Percentiles rank a stretch among this genome's conserved stretches.
Conservation (phyloP, 2,888 invertebrate species). For the Timandra comae region DNA sequence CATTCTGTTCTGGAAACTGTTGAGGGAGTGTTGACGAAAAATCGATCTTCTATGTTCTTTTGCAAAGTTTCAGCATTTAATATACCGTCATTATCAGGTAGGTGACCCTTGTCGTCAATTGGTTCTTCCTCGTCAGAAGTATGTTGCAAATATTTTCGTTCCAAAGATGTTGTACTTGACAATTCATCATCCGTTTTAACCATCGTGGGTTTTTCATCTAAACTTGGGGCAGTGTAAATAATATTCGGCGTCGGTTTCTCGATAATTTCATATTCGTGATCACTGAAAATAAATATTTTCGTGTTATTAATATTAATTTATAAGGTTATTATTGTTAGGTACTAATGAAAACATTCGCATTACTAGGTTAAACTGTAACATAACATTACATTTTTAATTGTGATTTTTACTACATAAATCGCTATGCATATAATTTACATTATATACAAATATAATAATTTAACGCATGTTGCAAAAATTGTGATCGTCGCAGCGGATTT, state of each 20-base stretch:
- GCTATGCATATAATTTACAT: conserved; percentile 26
- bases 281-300: conserved; percentile 83
- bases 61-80: conserved; percentile 74
- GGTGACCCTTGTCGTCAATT: conserved; percentile 48
- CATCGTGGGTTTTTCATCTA: conserved; percentile 52
- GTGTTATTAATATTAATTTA: conserved; percentile 14
- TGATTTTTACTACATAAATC: conserved; percentile 15
- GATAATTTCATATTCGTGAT: conserved; percentile 95
- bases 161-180: conserved; percentile 69
- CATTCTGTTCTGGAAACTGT: conserved; percentile 79
- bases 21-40: conserved; percentile 76
- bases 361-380: background rate
- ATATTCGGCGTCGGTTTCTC: conserved; percentile 79
- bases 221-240: conserved; percentile 49
- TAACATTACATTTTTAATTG: background rate
- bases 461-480: conserved; percentile 45
- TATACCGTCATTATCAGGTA: conserved; percentile 41
- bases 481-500: conserved; percentile 41
- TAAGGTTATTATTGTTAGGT: conserved; percentile 3
- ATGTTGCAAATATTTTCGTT: conserved; percentile 66
- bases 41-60: conserved; percentile 79
- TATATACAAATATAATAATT: conserved; percentile 18
- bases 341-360: background rate
- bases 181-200: conserved; percentile 67
- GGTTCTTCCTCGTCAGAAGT: conserved; percentile 69